A percentile compares a stretch with the other conserved stretches of the same genome.
Conservation (phyloP, 2,888 invertebrate genomes). For the Troides oblongomaculatus region DNA sequence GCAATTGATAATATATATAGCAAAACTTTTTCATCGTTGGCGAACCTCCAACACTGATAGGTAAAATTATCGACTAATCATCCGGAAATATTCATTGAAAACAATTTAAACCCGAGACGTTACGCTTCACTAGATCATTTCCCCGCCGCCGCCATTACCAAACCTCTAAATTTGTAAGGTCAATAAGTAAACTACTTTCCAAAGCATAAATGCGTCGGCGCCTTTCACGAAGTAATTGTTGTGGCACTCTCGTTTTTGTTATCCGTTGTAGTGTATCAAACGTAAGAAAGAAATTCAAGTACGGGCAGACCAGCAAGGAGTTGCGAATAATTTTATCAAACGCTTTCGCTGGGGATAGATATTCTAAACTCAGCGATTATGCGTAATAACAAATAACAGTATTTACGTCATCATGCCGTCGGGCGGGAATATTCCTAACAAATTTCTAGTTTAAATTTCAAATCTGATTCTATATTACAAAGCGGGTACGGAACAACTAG, state of each 20-base stretch:
- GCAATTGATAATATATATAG: background rate
- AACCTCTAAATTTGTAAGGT: slow-evolving; percentile 56
- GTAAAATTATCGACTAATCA: background rate
- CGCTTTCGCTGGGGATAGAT: slow-evolving; percentile 2
- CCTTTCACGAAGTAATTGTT: slow-evolving; percentile 70
- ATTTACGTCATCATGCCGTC: no score
- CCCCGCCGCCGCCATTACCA: slow-evolving; percentile 34
- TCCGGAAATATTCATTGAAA: background rate
- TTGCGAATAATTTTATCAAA: slow-evolving; percentile 3
- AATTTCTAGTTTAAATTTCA: no score
- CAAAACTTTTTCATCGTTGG: no score
- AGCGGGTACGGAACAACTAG: no score
- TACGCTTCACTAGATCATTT: slow-evolving; percentile 43
- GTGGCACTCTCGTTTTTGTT: slow-evolving; percentile 63
- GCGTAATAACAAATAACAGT: no score
- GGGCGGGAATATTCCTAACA: no score
- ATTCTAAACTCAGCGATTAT: background rate
- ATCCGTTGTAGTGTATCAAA: slow-evolving; percentile 50
- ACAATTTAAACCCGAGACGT: slow-evolving; percentile 19
- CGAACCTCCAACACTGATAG: no score
- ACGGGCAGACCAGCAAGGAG: slow-evolving; percentile 4
- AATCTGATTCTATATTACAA: no score
- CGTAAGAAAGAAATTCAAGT: slow-evolving; percentile 30
- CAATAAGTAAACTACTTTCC: slow-evolving; percentile 64
- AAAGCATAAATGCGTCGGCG: slow-evolving; percentile 56